Percentiles rank a stretch among this genome's conserved stretches.
Conservation (phyloP, 2,888 invertebrate species). For the Yponomeuta sedellus region DNA sequence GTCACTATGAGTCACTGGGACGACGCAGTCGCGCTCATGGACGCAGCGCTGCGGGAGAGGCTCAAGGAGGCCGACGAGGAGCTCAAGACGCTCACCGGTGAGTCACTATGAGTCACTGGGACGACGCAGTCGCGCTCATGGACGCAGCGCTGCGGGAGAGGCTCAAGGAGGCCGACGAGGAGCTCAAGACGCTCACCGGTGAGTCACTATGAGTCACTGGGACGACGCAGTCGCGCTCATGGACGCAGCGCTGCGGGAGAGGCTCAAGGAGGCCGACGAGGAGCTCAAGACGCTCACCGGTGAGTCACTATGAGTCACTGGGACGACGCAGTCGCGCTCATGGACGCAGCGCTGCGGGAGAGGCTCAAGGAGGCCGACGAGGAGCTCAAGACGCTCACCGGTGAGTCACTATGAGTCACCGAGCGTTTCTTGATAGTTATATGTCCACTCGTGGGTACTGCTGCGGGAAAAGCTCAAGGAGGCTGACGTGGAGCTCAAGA, state of each 20-base stretch:
- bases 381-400: slow-evolving; percentile 80
- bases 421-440: slow-evolving; percentile 86
- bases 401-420: slow-evolving; percentile 67
- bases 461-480: slow-evolving; percentile 83
- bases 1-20: slow-evolving; percentile 84
- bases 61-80: slow-evolving; percentile 81
- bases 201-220: slow-evolving; percentile 79
- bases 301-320: slow-evolving; percentile 74
- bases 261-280: slow-evolving; percentile 81
- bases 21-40: slow-evolving; percentile 91
- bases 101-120: slow-evolving; percentile 81
- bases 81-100: slow-evolving; percentile 80
- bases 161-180: slow-evolving; percentile 80
- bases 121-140: slow-evolving; percentile 93
- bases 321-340: slow-evolving; percentile 94
- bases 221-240: slow-evolving; percentile 94
- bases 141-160: slow-evolving; percentile 88
- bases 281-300: slow-evolving; percentile 57
- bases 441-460: no score
- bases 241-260: slow-evolving; percentile 87
- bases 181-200: slow-evolving; percentile 56
- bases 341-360: slow-evolving; percentile 88
- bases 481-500: slow-evolving; percentile 81
- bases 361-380: slow-evolving; percentile 82
- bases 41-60: slow-evolving; percentile 86